A percentile compares a stretch with the other conserved stretches of the same genome.
Conservation (phyloP, 2,797 vertebrate genomes). For the Mormyrus proboscirostris region DNA sequence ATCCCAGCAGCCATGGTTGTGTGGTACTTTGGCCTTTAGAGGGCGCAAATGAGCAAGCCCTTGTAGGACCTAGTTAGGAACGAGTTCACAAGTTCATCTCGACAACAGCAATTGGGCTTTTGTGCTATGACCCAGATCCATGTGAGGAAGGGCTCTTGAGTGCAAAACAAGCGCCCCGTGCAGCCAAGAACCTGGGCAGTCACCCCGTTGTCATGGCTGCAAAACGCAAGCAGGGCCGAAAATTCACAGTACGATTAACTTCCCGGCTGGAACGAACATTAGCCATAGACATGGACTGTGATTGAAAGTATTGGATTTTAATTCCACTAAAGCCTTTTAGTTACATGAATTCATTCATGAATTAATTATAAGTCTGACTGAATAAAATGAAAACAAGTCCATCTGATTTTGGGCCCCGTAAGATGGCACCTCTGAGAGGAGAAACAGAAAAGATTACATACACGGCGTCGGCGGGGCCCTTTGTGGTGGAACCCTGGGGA, state of each 20-base stretch:
- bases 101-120: neutral
- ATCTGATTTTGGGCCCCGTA: neutral
- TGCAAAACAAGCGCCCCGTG: neutral
- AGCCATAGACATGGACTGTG: neutral
- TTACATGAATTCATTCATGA: neutral
- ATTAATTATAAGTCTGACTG: neutral
- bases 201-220: neutral
- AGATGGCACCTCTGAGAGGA: neutral
- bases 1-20: neutral
- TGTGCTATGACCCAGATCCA: constrained; percentile 3
- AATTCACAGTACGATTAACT: neutral
- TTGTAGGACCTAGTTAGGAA: neutral
- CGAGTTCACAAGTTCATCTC: constrained; percentile 5
- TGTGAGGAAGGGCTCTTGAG: neutral
- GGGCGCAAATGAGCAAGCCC: neutral
- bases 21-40: neutral
- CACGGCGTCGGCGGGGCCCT: neutral
- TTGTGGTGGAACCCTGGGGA: neutral
- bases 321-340: neutral
- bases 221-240: neutral
- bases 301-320: neutral
- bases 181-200: neutral
- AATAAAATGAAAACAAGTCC: neutral
- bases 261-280: neutral
- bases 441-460: neutral